phyloP scores from a whole-genome alignment of 2,797 vertebrate species.

The Pseudochromis fuscus region DNA sequence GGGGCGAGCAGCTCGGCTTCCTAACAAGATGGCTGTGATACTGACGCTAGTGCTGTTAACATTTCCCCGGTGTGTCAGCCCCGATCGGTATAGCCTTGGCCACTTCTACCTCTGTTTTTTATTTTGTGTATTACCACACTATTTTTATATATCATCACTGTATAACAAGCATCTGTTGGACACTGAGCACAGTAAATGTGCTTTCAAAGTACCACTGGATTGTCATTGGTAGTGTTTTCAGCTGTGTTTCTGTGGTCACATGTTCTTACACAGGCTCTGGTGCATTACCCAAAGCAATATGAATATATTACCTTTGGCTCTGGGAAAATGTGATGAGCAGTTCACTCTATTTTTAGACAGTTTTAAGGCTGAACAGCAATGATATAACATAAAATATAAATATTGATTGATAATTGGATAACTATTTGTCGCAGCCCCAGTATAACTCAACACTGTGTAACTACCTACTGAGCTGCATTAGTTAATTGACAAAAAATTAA shows the following conservation, averaged over 20 bases:
- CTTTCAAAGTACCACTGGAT: neutral
- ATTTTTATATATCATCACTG: neutral
- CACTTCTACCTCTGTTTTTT: constrained; percentile 13
- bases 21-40: constrained; percentile 56
- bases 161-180: neutral
- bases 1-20: constrained; percentile 28
- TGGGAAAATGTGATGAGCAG: neutral
- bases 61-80: constrained; percentile 30
- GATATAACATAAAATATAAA: too few relatives aligned
- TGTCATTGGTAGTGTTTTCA: neutral
- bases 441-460: neutral
- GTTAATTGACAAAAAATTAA: neutral
- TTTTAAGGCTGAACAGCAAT: too few relatives aligned
- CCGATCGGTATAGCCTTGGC: constrained; percentile 13
- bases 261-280: too few relatives aligned
- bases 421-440: neutral
- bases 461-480: neutral
- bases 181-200: neutral
- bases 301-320: neutral
- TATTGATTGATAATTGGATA: too few relatives aligned
- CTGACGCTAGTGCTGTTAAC: constrained; percentile 23
- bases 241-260: neutral
- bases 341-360: neutral
- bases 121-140: constrained; percentile 15
- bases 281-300: too few relatives aligned